Evolutionary conservation across 2,888 invertebrate species (phyloP), one percentile per base, ranked within the genome.

Genomic region (Tetragonisca angustula): DNA sequence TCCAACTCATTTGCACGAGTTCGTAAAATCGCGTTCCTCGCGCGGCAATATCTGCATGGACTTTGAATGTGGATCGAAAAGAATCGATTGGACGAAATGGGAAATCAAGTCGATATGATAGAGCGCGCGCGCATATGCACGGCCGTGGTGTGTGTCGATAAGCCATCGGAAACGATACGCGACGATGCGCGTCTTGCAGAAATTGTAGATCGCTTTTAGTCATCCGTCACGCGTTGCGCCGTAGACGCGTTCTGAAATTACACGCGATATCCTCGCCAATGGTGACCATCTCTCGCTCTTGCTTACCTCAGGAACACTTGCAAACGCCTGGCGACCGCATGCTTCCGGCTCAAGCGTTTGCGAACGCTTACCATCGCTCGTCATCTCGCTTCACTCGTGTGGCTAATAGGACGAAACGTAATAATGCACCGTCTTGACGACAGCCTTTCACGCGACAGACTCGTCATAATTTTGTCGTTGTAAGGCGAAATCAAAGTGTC

Each of bases 241-340:
- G 54, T 49, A 50, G 73, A 81, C 67, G 68, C 75, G 62, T 69
- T 79, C 54, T 81, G 81, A 87, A 89, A 84, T 86, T 88, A 85
- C 88, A 85, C 65, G 32, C 83, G 68, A 64, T n/a, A 15, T 21
- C 24, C 24, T 74, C 56, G 82, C 69, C 56, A 54, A 73, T 27
- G 36, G 13, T 50, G 61, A 1, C 9, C 43, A 43, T 43, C 43
- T 9, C 56, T 68, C 19, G 2, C 74, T 52, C 62, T 27, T 36
- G 54, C 54, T 27, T 9, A 17, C 24, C 61, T 24, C 3, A 17
- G 19, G 4, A 4, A 24, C 15, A 59, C 0, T 59, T 59, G 56
- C n/a, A 2, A n/a, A 59, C 56, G 56, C 15, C 36, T 59, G 36
- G 75, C 52, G 13, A 43, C 61, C 67, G 65, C 62, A 9, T 0